These are phyloP conservation scores for Vireo griseus DNA, from an alignment of 2,797 vertebrate species.

Conservation along the genomic window DNA sequence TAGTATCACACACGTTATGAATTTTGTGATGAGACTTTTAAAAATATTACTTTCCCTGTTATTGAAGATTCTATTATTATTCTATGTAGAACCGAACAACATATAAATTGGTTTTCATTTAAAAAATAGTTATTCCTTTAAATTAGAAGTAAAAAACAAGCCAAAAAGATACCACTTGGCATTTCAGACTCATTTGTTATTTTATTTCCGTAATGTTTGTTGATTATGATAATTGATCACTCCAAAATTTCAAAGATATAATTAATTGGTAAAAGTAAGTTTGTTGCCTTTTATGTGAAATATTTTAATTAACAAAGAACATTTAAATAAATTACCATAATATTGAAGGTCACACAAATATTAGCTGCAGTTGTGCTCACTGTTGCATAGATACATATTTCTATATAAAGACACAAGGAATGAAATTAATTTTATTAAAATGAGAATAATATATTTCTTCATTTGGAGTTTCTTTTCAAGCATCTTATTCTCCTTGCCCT, in stretches of 20 bases:
- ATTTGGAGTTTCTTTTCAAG: not conserved
- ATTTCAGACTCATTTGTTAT: slow-evolving; percentile 67
- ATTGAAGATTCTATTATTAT: not conserved
- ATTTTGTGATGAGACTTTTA: not conserved
- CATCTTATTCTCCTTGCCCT: not conserved
- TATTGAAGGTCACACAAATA: slow-evolving; percentile 73
- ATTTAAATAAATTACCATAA: slow-evolving; percentile 80
- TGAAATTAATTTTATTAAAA: slow-evolving; percentile 3
- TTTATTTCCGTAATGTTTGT: slow-evolving; percentile 71
- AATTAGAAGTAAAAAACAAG: slow-evolving; percentile 25
- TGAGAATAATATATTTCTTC: not conserved
- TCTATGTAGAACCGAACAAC: not conserved
- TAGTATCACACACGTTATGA: not conserved
- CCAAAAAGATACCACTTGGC: slow-evolving; percentile 11
- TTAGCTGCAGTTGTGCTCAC: slow-evolving; percentile 37
- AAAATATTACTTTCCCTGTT: not conserved
- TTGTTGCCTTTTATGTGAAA: slow-evolving; percentile 67
- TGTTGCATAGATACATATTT: slow-evolving; percentile 4
- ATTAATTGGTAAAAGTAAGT: slow-evolving; percentile 73
- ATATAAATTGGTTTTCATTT: not conserved
- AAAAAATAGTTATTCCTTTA: not conserved
- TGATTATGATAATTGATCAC: slow-evolving; percentile 77
- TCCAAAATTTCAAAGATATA: slow-evolving; percentile 70
- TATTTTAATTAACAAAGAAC: slow-evolving; percentile 75
- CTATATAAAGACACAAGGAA: not conserved